These are phyloP conservation scores for Tiliacea citrago DNA, from an alignment of 2,888 invertebrate genomes.

Conservation along the genomic window DNA sequence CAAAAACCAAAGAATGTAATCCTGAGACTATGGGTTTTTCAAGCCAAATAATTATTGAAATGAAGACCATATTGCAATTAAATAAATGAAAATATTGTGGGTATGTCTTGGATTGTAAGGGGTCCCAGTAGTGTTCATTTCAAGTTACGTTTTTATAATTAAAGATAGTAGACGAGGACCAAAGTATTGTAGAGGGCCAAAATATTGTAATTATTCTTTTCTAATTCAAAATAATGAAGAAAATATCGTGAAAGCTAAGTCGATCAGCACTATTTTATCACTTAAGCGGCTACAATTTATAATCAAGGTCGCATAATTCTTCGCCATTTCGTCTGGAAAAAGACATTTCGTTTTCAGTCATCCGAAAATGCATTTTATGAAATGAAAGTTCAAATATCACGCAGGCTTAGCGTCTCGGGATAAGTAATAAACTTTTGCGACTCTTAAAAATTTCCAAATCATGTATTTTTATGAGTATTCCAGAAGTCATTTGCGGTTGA, in stretches of 20 bases:
- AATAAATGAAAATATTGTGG: not conserved
- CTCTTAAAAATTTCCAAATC: constrained; percentile 60
- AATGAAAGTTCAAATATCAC: constrained; percentile 42
- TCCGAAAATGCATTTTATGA: constrained; percentile 56
- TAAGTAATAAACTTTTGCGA: constrained; percentile 61
- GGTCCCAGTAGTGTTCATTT: too few species aligned
- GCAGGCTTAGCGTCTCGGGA: constrained; percentile 35
- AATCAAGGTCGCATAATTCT: constrained; percentile 7
- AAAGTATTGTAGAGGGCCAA: too few species aligned
- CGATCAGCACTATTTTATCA: not conserved
- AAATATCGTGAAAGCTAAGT: too few species aligned
- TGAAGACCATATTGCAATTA: not conserved
- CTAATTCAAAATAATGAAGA: not conserved
- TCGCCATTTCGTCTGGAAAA: constrained; percentile 28
- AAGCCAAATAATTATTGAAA: constrained; percentile 14
- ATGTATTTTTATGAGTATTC: constrained; percentile 59
- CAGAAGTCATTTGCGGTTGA: constrained; percentile 50
- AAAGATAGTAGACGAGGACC: not conserved
- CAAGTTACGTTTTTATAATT: not conserved
- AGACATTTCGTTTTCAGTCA: constrained; percentile 25
- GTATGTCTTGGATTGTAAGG: not conserved
- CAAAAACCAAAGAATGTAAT: constrained; percentile 21
- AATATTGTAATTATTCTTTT: not conserved
- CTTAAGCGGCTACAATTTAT: not conserved
- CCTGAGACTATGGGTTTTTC: not conserved